Evolutionary conservation across 1,140 invertebrate species (phyloP).

Genomic region (Drosophila ficusphila): DNA sequence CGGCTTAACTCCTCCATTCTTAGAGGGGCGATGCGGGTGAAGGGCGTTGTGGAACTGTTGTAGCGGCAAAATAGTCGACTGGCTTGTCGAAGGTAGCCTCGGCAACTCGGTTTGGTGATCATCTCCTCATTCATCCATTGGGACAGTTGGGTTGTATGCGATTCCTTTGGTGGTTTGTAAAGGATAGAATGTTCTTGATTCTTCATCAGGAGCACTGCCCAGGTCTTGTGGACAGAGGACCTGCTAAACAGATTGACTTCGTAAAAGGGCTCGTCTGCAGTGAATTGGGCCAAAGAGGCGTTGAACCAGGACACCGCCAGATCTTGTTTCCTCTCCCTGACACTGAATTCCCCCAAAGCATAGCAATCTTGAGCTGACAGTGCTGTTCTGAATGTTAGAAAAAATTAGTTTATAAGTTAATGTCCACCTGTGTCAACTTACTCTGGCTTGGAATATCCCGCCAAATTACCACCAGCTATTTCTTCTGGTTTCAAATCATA

Average conservation of each 20-base stretch:
- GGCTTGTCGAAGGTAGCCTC: neutral
- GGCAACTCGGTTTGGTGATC: neutral
- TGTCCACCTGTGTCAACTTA: neutral
- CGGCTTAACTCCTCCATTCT: slow-evolving; percentile 95
- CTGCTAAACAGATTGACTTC: neutral
- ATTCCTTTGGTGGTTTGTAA: no score
- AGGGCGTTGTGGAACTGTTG: slow-evolving; percentile 88
- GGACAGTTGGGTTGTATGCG: no score
- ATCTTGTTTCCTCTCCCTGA: neutral
- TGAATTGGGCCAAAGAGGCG: slow-evolving; percentile 1
- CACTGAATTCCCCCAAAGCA: slow-evolving; percentile 19
- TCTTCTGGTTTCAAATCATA: slow-evolving; percentile 20
- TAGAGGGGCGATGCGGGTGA: slow-evolving; percentile 91
- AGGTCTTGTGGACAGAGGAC: neutral
- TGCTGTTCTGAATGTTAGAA: slow-evolving; percentile 1
- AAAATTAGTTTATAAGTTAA: neutral
- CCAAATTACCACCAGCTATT: slow-evolving; percentile 20
- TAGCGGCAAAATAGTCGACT: slow-evolving; percentile 91
- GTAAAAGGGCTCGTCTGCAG: neutral
- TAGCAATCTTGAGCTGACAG: slow-evolving; percentile 25
- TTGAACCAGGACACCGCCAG: slow-evolving; percentile 29
- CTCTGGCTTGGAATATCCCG: slow-evolving; percentile 1
- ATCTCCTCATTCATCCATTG: no score
- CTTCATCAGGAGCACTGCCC: neutral
- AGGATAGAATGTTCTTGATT: no score